phyloP scores from a whole-genome alignment of 2,113 vertebrate species.

The Saccopteryx bilineata region DNA sequence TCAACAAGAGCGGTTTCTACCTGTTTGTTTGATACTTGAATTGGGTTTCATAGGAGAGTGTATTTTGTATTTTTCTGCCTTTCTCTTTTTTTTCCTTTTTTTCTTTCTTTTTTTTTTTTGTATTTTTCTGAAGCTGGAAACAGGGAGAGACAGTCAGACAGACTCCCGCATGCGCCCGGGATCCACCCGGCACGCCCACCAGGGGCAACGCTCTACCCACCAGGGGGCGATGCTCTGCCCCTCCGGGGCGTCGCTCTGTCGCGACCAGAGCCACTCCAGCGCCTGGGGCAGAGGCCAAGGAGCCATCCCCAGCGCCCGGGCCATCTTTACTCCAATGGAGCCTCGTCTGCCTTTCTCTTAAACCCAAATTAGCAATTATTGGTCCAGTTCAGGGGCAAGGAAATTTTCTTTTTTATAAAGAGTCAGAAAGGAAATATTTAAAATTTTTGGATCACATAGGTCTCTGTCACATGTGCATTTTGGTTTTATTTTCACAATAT shows the following conservation, averaged over 20 bases:
- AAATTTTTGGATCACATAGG: background rate
- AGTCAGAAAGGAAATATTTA: background rate
- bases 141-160: too few species aligned
- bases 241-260: too few species aligned
- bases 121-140: too few species aligned
- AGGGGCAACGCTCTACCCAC: too few species aligned
- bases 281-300: too few species aligned
- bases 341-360: background rate
- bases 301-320: too few species aligned
- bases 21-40: background rate
- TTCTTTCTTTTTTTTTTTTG: too few species aligned
- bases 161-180: too few species aligned
- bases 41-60: background rate
- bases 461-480: background rate
- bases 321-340: too few species aligned
- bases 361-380: background rate
- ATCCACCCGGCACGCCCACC: too few species aligned
- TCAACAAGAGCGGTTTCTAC: background rate
- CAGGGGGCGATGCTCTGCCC: too few species aligned
- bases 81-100: background rate
- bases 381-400: background rate
- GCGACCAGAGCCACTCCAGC: too few species aligned
- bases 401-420: background rate
- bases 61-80: constrained; percentile 9
- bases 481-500: background rate